Evolutionary conservation across 2,113 vertebrate species (phyloP), one percentile per base, ranked within the genome.

Genomic region (Nesogale talazaci): DNA sequence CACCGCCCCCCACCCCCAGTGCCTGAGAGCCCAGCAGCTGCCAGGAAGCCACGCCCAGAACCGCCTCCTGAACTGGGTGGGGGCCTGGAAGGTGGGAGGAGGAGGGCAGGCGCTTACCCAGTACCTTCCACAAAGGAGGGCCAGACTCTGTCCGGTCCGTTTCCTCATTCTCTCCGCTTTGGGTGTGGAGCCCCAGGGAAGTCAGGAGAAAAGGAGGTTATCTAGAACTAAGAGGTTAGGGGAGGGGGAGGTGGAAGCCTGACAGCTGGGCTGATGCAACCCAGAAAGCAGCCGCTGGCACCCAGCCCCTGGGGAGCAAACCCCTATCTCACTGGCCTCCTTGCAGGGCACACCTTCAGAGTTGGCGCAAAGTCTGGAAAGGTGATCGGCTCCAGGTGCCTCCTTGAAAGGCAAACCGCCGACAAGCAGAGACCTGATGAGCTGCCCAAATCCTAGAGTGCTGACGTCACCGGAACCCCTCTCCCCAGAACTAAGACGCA

Each of bases 171-270:
- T 23, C 86, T 95, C 87, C 70, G 36, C 40, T n/a, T 27, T 69
- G 95, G 95, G 94, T 82, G 90, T 95, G 94, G 86, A 93, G 59
- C 65, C 76, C 27, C 23, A 1, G 23, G 36, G 87, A 56, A 90
- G 61, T 46, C n/a, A 46, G 95, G 96, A 96, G 16, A 94, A 93
- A 94, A 86, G 85, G 72, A 82, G 76, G 61, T 93, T 95, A 91
- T 94, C 92, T 56, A 40, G 36, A 52, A 31, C 72, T 27, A 5
- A 81, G 59, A 42, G 34, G 23, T 27, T 56, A 29, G 31, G 70
- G 36, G 67, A 65, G 72, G 9, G 65, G 57, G 8, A 16, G 46
- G 57, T 59, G 25, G 63, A 27, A 67, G 80, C 16, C 34, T 17
- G 36, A 27, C 6, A 15, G 61, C 88, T 14, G 61, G 3, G 0